Evolutionary conservation across 2,888 invertebrate genomes (phyloP).

Genomic region (Hoplodrina blanda): DNA sequence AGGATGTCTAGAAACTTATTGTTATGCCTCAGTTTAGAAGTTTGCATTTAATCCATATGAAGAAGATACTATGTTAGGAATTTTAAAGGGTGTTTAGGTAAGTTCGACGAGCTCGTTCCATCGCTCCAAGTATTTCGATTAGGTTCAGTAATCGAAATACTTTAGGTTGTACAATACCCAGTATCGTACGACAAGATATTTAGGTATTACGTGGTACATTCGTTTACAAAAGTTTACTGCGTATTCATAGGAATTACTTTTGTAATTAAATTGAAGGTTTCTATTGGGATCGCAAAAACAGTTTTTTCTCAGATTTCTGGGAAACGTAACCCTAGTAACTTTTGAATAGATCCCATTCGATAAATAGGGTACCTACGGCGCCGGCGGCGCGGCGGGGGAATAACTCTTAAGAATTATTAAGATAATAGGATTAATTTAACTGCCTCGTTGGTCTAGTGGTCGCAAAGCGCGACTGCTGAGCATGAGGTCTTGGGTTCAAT

Average conservation of each 20-base stretch:
- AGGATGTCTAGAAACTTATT: background rate
- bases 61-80: slow-evolving; percentile 29
- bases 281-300: background rate
- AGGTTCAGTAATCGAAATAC: slow-evolving; percentile 49
- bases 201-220: slow-evolving; percentile 15
- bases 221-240: slow-evolving; percentile 11
- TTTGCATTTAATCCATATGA: slow-evolving; percentile 14
- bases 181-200: slow-evolving; percentile 23
- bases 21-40: background rate
- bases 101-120: slow-evolving; percentile 32
- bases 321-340: background rate
- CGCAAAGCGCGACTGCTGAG: no score
- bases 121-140: slow-evolving; percentile 45
- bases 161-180: slow-evolving; percentile 19
- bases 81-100: slow-evolving; percentile 39
- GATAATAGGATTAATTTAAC: no score
- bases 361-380: no score
- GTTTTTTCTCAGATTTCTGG: background rate
- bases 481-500: no score
- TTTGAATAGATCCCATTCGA: no score
- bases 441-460: no score
- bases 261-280: slow-evolving; percentile 11
- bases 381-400: no score
- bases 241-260: background rate
- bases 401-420: no score